A percentile compares a stretch with the other conserved stretches of the same genome.
Conservation (phyloP, 2,113 vertebrate genomes). For the Dissostichus mawsoni region DNA sequence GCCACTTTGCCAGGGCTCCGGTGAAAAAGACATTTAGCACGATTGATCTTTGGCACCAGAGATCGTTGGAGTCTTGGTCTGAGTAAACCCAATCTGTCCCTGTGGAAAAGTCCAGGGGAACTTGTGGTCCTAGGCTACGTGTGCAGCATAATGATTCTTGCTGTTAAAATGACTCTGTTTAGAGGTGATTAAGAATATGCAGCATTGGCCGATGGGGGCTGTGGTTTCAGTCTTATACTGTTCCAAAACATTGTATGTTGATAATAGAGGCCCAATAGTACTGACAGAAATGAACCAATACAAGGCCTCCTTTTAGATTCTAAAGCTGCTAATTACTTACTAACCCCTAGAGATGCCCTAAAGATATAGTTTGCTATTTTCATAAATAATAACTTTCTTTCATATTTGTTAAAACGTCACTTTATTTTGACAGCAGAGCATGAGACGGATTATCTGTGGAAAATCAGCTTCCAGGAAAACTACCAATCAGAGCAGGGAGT, state of each 20-base stretch:
- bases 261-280: too few species aligned
- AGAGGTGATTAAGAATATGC: not conserved
- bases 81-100: slow-evolving; percentile 39
- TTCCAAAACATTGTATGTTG: too few species aligned
- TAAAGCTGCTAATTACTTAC: not conserved
- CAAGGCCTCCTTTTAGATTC: too few species aligned
- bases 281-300: too few species aligned
- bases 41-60: slow-evolving; percentile 41
- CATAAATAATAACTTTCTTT: too few species aligned
- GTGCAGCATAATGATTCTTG: not conserved
- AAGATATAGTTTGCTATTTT: too few species aligned
- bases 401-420: too few species aligned
- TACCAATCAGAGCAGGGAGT: not conserved
- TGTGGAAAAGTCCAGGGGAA: slow-evolving; percentile 27
- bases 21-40: slow-evolving; percentile 43
- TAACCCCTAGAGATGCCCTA: too few species aligned
- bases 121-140: slow-evolving; percentile 5
- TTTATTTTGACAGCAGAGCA: too few species aligned
- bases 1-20: slow-evolving; percentile 17
- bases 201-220: too few species aligned
- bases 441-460: too few species aligned
- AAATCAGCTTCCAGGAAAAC: not conserved
- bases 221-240: too few species aligned
- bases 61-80: slow-evolving; percentile 8
- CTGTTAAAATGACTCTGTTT: slow-evolving; percentile 9